phyloP scores from a whole-genome alignment of 2,888 invertebrate species.

The Amphimallon solstitiale region DNA sequence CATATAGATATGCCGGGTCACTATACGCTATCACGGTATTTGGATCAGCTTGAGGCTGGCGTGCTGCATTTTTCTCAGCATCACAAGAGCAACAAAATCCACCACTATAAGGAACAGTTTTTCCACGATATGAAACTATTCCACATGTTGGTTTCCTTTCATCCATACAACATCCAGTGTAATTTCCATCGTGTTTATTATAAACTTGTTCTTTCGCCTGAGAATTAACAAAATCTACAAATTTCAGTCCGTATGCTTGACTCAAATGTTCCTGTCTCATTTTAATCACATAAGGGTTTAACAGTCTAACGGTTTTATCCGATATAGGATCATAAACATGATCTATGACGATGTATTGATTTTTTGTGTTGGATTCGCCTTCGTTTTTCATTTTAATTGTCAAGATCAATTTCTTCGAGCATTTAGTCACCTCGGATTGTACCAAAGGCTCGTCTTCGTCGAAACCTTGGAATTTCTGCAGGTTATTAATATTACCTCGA shows the following conservation, averaged over 20 bases:
- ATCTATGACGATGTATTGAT: constrained; percentile 70
- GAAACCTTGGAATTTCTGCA: constrained; percentile 49
- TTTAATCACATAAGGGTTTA: constrained; percentile 71
- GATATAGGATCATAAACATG: constrained; percentile 68
- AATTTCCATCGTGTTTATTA: constrained; percentile 60
- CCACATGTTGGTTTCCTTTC: constrained; percentile 62
- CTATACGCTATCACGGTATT: constrained; percentile 43
- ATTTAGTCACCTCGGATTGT: constrained; percentile 48
- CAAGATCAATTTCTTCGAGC: constrained; percentile 54
- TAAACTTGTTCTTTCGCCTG: constrained; percentile 63
- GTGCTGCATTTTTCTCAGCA: constrained; percentile 50
- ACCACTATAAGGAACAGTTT: constrained; percentile 62
- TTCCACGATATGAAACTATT: constrained; percentile 59
- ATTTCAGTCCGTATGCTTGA: constrained; percentile 65
- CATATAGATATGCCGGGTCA: constrained; percentile 49
- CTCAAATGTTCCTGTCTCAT: constrained; percentile 67
- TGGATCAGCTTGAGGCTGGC: constrained; percentile 48
- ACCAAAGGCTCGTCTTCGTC: constrained; percentile 49
- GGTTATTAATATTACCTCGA: constrained; percentile 37
- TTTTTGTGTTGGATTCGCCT: constrained; percentile 52
- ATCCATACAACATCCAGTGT: constrained; percentile 60
- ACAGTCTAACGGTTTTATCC: constrained; percentile 67
- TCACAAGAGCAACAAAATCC: constrained; percentile 67
- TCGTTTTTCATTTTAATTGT: constrained; percentile 57
- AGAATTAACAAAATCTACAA: constrained; percentile 62